These are phyloP conservation scores for Formica aserva DNA, from an alignment of 2,888 invertebrate genomes.

Conservation along the genomic window DNA sequence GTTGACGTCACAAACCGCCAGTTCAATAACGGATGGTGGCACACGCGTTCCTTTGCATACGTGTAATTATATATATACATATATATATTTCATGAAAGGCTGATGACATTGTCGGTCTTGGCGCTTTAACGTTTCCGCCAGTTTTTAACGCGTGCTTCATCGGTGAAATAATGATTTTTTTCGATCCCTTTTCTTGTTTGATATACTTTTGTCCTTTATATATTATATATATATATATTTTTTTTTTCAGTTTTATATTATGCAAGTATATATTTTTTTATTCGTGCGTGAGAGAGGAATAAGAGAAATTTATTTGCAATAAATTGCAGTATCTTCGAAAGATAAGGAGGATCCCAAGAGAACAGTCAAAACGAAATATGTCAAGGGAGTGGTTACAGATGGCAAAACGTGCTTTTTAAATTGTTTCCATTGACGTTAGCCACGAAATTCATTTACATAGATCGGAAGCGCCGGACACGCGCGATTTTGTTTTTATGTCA, in stretches of 20 bases:
- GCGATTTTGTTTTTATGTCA: neutral
- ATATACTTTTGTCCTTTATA: neutral
- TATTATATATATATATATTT: neutral
- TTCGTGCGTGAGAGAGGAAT: neutral
- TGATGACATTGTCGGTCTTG: neutral
- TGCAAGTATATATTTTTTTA: neutral
- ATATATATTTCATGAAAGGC: neutral
- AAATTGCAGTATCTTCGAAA: neutral
- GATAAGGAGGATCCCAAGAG: neutral
- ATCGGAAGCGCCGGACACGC: constrained; percentile 8
- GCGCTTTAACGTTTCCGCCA: neutral
- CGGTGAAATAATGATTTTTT: neutral
- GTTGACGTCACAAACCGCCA: neutral
- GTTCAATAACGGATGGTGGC: neutral
- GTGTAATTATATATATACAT: constrained; percentile 4
- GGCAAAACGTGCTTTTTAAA: neutral
- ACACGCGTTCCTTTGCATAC: neutral
- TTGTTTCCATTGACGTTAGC: too few relatives aligned
- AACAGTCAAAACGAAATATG: neutral
- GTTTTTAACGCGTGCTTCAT: neutral
- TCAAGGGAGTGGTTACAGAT: constrained; percentile 14
- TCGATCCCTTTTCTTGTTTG: neutral
- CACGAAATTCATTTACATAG: too few relatives aligned
- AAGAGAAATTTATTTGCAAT: neutral
- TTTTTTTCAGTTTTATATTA: neutral